Evolutionary conservation across 2,113 vertebrate genomes (phyloP).

Genomic region (Urocynchramus pylzowi): DNA sequence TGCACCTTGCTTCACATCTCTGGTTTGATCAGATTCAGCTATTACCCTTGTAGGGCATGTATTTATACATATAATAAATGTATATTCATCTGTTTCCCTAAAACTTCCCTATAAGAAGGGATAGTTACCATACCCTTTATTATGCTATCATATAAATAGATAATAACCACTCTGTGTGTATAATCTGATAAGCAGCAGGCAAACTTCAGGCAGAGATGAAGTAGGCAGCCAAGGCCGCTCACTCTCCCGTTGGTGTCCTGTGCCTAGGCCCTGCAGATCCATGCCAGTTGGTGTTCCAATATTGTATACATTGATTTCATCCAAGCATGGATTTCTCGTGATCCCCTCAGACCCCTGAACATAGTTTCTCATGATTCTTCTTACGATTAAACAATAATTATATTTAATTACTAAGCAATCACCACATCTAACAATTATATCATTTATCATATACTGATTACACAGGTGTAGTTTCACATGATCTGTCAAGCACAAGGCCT

Average conservation of each 20-base stretch:
- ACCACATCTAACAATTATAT: no score
- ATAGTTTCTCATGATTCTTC: no score
- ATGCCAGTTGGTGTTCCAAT: accelerated
- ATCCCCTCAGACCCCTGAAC: no score
- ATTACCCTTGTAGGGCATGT: not conserved
- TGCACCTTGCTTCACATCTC: not conserved
- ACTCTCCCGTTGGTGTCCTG: not conserved
- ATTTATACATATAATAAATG: not conserved
- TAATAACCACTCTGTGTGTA: not conserved
- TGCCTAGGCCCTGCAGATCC: not conserved
- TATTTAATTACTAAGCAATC: no score
- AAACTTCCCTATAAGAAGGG: not conserved
- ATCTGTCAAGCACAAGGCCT: no score
- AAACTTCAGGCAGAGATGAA: not conserved
- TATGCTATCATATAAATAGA: not conserved
- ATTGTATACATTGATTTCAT: no score
- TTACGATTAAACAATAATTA: no score
- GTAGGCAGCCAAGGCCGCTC: not conserved
- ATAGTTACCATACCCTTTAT: not conserved
- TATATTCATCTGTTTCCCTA: not conserved
- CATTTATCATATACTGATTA: no score
- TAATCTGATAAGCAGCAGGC: not conserved
- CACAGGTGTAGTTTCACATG: no score
- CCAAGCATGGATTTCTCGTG: no score
- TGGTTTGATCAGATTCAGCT: not conserved